Evolutionary conservation across 2,888 invertebrate species (phyloP), one percentile per base, ranked within the genome.

Genomic region (Ethmia dodecea): DNA sequence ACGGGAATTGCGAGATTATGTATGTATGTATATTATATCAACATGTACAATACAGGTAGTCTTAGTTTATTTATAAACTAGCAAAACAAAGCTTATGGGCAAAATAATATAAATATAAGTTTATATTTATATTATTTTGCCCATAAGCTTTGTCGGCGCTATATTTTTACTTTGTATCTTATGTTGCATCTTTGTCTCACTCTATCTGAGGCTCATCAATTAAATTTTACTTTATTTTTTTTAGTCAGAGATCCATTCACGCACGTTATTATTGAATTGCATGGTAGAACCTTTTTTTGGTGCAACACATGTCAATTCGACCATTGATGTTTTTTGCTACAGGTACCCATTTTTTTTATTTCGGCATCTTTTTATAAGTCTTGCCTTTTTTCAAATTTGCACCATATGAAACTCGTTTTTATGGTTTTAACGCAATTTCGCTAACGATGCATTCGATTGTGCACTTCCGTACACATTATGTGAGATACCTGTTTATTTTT

Each of bases 361-460:
- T 51, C 43, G 42, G 14, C 36, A 5, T 18, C 18, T 18, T 18
- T 18, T 18, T 18, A 43, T 14, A 28, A 46, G 50, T 52, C 43
- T 51, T 42, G 47, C 53, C 60, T 66, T 67, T 72, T 66, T 71
- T 66, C 62, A 49, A 72, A 74, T 79, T 81, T 70, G 70, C 76
- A 74, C 76, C 74, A 52, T 56, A 61, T 63, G 62, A 74, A 64
- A 60, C 52, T 42, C 45, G 60, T 75, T 76, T 78, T 77, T 73
- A 68, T 64, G 60, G 59, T 47, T 63, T 66, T 75, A 63, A 63
- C 52, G 57, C 62, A 68, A 76, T 76, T 71, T 62, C 45, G 58
- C 67, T 77, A 81, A 80, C 74, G 74, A 76, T 66, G 61, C 62
- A 54, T 63, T 55, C 52, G 66, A 76, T 72, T 59, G 66, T 48